Evolutionary conservation across 2,888 invertebrate species (phyloP), one percentile per base, ranked within the genome.

Genomic region (Myathropa florea): DNA sequence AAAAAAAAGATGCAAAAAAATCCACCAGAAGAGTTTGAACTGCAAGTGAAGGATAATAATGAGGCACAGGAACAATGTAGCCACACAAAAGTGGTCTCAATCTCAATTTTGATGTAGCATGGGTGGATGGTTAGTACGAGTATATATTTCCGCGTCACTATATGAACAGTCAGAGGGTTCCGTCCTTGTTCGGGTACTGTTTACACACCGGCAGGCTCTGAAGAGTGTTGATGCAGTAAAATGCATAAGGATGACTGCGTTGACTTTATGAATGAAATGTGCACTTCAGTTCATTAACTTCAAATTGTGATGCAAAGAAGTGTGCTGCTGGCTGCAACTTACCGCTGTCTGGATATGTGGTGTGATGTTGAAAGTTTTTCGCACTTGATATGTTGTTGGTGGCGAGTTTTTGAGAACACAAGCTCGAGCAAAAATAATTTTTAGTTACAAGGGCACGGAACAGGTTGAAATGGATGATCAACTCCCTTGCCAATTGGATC

Each of bases 71-170:
- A 60, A 80, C 75, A 81, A 73, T 73, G 64, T 78, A 82, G 77
- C 73, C 82, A 82, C 77, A 80, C 46, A 64, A 64, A 73, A 82
- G 85, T 82, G 82, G 82, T 82, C 82, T 81, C 77, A 81, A 85
- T 82, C 46, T 82, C 59, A 68, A 57, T 80, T 85, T 71, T 84
- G 39, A 75, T 80, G 57, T 80, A 84, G 75, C 55, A 53, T 61
- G 80, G 75, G 9, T 9, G 18, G 46, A 46, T 68, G 78, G 61
- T 71, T 84, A 80, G 65, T 64, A 65, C 28, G 46, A 18, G 46
- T 7, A 46, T 7, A 75, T 67, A 80, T 80, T 84, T 84, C 84
- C 84, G 76, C 75, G 76, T 76, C 76, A 84, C 80, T 71, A 76
- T 81, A 72, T 65, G 61, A 59, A 39, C 73, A 76, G 67, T 71